These are phyloP conservation scores for Daktulosphaira vitifoliae DNA, from an alignment of 1,140 invertebrate species.

Conservation along the genomic window DNA sequence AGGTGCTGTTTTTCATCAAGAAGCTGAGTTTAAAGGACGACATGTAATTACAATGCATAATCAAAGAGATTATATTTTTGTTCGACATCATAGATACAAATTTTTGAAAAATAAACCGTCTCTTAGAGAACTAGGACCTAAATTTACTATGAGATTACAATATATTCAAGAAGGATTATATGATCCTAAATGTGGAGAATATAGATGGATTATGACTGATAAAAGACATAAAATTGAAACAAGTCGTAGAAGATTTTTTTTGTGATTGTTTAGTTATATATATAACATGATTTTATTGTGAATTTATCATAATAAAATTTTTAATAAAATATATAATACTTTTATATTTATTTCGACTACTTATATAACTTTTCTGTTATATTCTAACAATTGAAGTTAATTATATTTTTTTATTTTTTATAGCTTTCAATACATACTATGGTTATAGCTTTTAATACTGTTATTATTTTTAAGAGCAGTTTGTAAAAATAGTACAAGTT, in stretches of 20 bases:
- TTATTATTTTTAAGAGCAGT: no score
- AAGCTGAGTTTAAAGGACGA: conserved; percentile 87
- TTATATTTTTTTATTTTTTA: no score
- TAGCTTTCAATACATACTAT: no score
- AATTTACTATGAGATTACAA: conserved; percentile 86
- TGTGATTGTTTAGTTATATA: conserved; percentile 56
- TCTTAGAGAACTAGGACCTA: conserved; percentile 87
- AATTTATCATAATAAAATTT: no score
- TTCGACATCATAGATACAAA: conserved; percentile 95
- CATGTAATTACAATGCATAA: conserved; percentile 96
- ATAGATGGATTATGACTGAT: conserved; percentile 92
- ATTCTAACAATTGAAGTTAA: no score
- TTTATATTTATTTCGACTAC: no score
- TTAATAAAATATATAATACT: no score
- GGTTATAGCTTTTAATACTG: no score
- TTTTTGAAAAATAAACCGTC: conserved; percentile 63
- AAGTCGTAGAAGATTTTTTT: conserved; percentile 78
- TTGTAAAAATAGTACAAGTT: no score
- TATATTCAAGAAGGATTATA: conserved; percentile 95
- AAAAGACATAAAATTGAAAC: conserved; percentile 84
- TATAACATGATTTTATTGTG: no score
- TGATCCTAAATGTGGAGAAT: conserved; percentile 92
- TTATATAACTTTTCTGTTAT: no score
- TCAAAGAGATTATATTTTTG: conserved; percentile 98
- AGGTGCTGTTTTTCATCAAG: conserved; percentile 91